These are phyloP conservation scores for Drosophila kikkawai DNA, from an alignment of 1,140 invertebrate genomes.

Conservation along the genomic window DNA sequence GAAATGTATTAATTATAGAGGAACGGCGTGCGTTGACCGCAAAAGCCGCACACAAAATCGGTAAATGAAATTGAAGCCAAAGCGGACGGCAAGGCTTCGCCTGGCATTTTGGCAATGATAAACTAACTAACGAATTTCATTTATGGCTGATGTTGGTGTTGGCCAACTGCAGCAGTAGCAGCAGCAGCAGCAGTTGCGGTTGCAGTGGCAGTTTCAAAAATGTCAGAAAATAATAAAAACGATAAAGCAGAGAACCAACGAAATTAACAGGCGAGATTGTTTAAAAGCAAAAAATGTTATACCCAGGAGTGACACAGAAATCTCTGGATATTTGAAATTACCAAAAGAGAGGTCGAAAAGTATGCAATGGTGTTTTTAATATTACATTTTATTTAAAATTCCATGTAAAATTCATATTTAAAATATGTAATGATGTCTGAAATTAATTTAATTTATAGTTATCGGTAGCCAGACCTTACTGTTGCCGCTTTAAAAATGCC, in stretches of 20 bases:
- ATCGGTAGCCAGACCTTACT: constrained; percentile 4
- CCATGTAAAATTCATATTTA: too few relatives aligned
- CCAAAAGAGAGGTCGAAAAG: neutral
- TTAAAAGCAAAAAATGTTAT: neutral
- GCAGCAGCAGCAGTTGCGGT: constrained; percentile 44
- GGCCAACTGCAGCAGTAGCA: constrained; percentile 34
- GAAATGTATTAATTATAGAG: constrained; percentile 64
- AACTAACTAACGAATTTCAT: constrained; percentile 76
- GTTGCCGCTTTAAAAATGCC: constrained; percentile 49
- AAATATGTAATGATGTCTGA: neutral
- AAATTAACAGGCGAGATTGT: constrained; percentile 10
- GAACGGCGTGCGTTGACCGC: constrained; percentile 41
- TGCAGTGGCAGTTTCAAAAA: constrained; percentile 52
- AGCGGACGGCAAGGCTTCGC: constrained; percentile 1
- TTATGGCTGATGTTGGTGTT: constrained; percentile 57
- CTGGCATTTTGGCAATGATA: constrained; percentile 57
- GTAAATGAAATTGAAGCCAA: constrained; percentile 47
- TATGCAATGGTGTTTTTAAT: too few relatives aligned
- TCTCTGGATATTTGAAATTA: neutral
- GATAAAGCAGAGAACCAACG: constrained; percentile 12
- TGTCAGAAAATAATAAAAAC: constrained; percentile 18
- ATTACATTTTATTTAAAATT: neutral
- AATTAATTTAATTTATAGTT: neutral
- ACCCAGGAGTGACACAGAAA: neutral
- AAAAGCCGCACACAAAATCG: constrained; percentile 58